Percentiles rank a stretch among this genome's conserved stretches.
Conservation (phyloP, 1,140 invertebrate species). For the Oedothorax gibbosus region DNA sequence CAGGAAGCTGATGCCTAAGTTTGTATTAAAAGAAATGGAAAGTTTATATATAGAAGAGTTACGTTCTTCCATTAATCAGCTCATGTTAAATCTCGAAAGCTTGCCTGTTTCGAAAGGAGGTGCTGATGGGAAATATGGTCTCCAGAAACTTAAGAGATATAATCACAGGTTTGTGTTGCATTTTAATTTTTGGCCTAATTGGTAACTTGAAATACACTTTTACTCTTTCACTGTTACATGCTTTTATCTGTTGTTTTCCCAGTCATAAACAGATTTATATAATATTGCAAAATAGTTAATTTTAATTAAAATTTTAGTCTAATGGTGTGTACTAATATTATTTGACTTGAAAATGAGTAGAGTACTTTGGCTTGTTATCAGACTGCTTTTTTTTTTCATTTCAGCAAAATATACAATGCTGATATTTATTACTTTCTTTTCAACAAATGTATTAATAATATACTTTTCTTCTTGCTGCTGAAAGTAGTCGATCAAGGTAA, state of each 20-base stretch:
- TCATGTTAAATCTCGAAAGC: conserved; percentile 99
- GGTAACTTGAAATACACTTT: background rate
- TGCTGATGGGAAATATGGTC: conserved; percentile 96
- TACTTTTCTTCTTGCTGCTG: conserved; percentile 44
- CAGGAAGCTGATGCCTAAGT: conserved; percentile 97
- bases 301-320: too few relatives aligned
- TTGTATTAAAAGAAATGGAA: conserved; percentile 99
- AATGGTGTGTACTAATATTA: too few relatives aligned
- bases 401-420: conserved; percentile 47
- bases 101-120: conserved; percentile 97
- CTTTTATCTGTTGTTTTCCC: too few relatives aligned
- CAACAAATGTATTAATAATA: conserved; percentile 51
- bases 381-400: conserved; percentile 50
- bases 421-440: conserved; percentile 45
- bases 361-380: conserved; percentile 11
- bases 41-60: conserved; percentile 98
- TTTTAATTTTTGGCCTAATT: too few relatives aligned
- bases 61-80: conserved; percentile 95
- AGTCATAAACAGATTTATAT: too few relatives aligned
- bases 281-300: too few relatives aligned
- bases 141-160: conserved; percentile 95
- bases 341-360: too few relatives aligned
- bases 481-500: conserved; percentile 54
- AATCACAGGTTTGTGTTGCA: conserved; percentile 84
- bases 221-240: background rate